Evolutionary conservation across 2,113 vertebrate genomes (phyloP), one percentile per base, ranked within the genome.

Genomic region (Hydropotes inermis): DNA sequence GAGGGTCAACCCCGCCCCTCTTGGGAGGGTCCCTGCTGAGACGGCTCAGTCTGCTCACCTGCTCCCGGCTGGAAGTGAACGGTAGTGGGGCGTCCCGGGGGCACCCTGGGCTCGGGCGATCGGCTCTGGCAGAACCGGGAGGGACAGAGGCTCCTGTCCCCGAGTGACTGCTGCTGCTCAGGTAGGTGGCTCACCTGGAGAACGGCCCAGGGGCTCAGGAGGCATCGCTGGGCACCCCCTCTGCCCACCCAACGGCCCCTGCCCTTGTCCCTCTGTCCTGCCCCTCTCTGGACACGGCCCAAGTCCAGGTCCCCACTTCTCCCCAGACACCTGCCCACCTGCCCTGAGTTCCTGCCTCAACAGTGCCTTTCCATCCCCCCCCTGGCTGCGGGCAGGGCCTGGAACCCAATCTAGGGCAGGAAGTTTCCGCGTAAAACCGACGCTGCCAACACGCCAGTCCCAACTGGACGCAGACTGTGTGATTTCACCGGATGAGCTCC

Each of bases 41-140:
- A 28, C 58, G 15, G 9, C 14, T 11, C 17, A 10, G 45, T 23
- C 61, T 61, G 28, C 43, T 74, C 58, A 17, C 74, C 0, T 17
- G 43, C 43, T 58, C n/a, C 61, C 17, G n/a, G 84, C 30, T 39
- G 1, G 47, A 84, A 76, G 54, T 1, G 47, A 82, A 33, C 39
- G 10, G 10, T 7, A 7, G 1, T 39, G 58, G 58, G 14, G 13
- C 17, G 36, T 4, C 27, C 79, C 1, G 15, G 6, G 54, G 25
- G 7, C 23, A 0, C 0, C 3, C 30, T 5, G 25, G 28, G 76
- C 78, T 11, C 5, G 13, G 74, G 23, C 0, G 5, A 57, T 6
- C 2, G 1, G 55, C 82, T 86, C 28, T 0, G 76, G 19, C 19
- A 27, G n/a, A 1, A 4, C 7, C 0, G 1, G 58, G 28, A 57